phyloP scores from a whole-genome alignment of 35 echinoderm and acorn worm genomes.

The Heliocidaris tuberculata region DNA sequence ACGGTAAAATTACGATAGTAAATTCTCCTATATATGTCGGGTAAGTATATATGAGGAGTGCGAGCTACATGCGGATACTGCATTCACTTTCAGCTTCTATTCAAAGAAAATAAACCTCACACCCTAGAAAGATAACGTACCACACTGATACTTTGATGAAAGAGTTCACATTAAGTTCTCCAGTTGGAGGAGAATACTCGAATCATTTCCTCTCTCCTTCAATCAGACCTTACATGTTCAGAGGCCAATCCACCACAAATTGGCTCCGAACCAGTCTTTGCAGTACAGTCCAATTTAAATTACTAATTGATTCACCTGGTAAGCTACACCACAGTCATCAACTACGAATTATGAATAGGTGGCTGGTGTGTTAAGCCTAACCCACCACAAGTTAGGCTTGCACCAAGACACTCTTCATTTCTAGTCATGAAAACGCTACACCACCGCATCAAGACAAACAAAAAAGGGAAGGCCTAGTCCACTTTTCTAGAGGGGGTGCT shows the following conservation, averaged over 20 bases:
- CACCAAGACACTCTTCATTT: constrained; percentile 10
- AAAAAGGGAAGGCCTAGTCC: background rate
- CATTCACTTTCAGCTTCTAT: constrained; percentile 2
- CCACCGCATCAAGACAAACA: constrained; percentile 7
- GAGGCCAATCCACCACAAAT: constrained; percentile 37
- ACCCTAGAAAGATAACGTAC: constrained; percentile 30
- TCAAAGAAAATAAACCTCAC: constrained; percentile 43
- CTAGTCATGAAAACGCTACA: constrained; percentile 31
- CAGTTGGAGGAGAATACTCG: background rate
- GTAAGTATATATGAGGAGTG: constrained; percentile 29
- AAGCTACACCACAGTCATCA: background rate
- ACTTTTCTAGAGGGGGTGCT: constrained; percentile 22
- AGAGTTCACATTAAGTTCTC: background rate
- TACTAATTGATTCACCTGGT: background rate
- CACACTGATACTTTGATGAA: constrained; percentile 3
- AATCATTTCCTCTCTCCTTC: background rate
- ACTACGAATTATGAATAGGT: background rate
- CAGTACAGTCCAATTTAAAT: constrained; percentile 16
- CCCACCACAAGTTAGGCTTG: constrained; percentile 38
- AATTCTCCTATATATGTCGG: constrained; percentile 16
- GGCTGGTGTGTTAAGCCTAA: constrained; percentile 17
- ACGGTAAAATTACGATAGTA: constrained; percentile 45
- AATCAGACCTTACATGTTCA: background rate
- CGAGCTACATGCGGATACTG: constrained; percentile 35
- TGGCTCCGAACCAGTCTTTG: background rate